Conservation (phyloP, 2,797 vertebrate genomes). For the Crocodylus rhombifer region DNA sequence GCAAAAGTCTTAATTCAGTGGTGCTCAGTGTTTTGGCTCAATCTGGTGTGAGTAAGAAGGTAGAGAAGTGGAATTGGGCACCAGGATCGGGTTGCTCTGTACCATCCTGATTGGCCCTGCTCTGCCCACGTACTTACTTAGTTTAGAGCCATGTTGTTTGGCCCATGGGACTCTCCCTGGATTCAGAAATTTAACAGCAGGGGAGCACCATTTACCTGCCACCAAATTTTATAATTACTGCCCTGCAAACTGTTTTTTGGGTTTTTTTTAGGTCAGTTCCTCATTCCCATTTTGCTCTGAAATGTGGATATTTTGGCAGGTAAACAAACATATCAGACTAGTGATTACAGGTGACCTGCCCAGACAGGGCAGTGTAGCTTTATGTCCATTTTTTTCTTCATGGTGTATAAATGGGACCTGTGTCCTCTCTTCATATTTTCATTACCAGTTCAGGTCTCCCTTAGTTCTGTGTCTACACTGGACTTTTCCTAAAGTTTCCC, state of each 20-base stretch:
- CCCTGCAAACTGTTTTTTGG: not conserved
- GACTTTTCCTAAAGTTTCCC: not conserved
- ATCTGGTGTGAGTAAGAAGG: no score
- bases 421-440: not conserved
- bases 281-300: not conserved
- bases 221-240: not conserved
- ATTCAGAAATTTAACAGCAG: no score
- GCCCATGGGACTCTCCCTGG: no score
- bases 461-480: not conserved
- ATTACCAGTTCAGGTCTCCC: not conserved
- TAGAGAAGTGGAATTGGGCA: not conserved
- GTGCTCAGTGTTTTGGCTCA: no score
- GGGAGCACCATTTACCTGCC: no score
- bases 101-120: no score
- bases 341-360: not conserved
- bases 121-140: no score
- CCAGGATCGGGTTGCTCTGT: not conserved
- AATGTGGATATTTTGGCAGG: not conserved
- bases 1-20: not conserved
- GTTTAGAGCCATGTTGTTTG: no score
- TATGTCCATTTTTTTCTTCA: not conserved
- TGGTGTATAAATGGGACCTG: not conserved
- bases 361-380: not conserved
- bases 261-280: not conserved
- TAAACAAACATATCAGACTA: not conserved